Percentiles rank a stretch among this genome's conserved stretches.
phyloP scores from a whole-genome alignment of 2,113 vertebrate genomes.

The Geococcyx californianus region DNA sequence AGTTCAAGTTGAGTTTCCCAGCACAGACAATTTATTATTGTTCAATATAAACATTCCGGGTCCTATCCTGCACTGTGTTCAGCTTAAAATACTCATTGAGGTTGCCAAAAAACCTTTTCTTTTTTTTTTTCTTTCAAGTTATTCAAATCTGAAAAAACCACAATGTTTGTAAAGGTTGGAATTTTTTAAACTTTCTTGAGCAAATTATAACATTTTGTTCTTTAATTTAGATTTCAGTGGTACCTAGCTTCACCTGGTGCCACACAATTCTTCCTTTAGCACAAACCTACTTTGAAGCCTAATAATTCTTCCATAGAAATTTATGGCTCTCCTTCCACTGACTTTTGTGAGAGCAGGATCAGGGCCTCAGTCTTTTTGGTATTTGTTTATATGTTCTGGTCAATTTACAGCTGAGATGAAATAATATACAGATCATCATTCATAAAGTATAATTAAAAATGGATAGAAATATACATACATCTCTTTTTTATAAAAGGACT shows the following conservation, averaged over 20 bases:
- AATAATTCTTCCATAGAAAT: not conserved
- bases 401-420: slow-evolving; percentile 9
- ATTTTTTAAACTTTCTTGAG: not conserved
- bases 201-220: not conserved
- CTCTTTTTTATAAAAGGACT: not conserved
- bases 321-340: not conserved
- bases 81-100: not conserved
- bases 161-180: not conserved
- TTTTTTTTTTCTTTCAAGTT: not conserved
- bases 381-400: not conserved
- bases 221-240: not conserved
- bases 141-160: slow-evolving; percentile 18
- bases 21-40: slow-evolving; percentile 69
- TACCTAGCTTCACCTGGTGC: slow-evolving; percentile 22
- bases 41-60: slow-evolving; percentile 70
- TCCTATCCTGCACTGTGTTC: not conserved
- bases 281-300: not conserved
- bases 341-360: not conserved
- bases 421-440: slow-evolving; percentile 26
- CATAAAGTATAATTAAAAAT: slow-evolving; percentile 28
- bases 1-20: slow-evolving; percentile 59
- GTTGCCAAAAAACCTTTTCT: not conserved
- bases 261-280: not conserved
- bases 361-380: not conserved
- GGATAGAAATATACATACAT: slow-evolving; percentile 11